phyloP scores from a whole-genome alignment of 2,888 invertebrate genomes.

The Heteromurus nitidus region DNA sequence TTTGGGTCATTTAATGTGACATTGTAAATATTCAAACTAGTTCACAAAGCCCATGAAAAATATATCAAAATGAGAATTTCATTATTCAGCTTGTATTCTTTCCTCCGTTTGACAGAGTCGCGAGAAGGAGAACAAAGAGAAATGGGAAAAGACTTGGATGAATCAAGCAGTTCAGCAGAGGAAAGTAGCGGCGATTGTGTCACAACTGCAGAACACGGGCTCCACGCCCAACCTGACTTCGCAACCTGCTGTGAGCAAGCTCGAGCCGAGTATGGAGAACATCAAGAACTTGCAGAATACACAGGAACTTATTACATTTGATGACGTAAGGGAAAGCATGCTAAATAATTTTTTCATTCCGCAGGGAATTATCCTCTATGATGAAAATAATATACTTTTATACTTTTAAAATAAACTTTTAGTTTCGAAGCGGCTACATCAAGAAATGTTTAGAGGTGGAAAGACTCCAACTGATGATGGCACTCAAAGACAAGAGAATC shows the following conservation, averaged over 20 bases:
- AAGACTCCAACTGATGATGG: constrained; percentile 85
- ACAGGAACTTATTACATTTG: constrained; percentile 70
- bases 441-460: constrained; percentile 87
- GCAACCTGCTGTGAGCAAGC: constrained; percentile 38
- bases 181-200: constrained; percentile 73
- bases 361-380: not conserved
- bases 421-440: constrained; percentile 86
- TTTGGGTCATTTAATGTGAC: too few relatives aligned
- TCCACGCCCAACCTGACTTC: constrained; percentile 69
- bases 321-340: constrained; percentile 69
- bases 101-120: constrained; percentile 55
- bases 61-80: too few relatives aligned
- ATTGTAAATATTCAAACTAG: too few relatives aligned
- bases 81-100: too few relatives aligned
- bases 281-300: constrained; percentile 69
- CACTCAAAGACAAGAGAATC: constrained; percentile 86
- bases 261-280: constrained; percentile 66
- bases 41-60: too few relatives aligned
- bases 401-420: too few relatives aligned
- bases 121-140: constrained; percentile 72
- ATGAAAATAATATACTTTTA: constrained; percentile 48
- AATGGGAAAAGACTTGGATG: constrained; percentile 73
- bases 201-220: constrained; percentile 70
- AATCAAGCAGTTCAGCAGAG: constrained; percentile 72
- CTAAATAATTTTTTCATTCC: too few relatives aligned